Base-by-base conservation (phyloP, 37 sponge, comb jelly and placozoan species). In the Beroe forskalii region DNA sequence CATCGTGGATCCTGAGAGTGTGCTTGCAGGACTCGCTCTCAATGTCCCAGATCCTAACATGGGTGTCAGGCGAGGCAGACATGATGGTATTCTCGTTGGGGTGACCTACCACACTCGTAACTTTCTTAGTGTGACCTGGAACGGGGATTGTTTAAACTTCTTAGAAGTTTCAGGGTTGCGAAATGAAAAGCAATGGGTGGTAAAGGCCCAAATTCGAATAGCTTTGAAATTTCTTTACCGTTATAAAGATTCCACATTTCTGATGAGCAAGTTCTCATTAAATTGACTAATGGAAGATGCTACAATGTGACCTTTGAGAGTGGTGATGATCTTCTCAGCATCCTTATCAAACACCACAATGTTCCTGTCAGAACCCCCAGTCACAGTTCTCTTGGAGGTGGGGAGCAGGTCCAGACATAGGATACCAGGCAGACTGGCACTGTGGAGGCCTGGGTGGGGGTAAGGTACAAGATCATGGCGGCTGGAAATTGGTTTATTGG, bases 361-460 rank as follows among this genome's bases (percentile, higher is more conserved):
- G 93, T 86, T 96, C 91, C 95, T 96, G 62, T 99, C 99, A 62
- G 93, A 93, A 14, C 99, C 99, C 62, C 97, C 98, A 62, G 99
- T 99, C 36, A 96, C 92, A 17, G 94, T 94, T 30, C 92, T 75
- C 17, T 89, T 62, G 30, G 92, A 76, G 91, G 95, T 95, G 22
- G 93, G 92, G 0, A 95, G 95, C 67, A 98, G 61, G 64, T 98
- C 96, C 27, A 99, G 92, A 24, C 94, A 90, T 48, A 96, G 92
- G n/a, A 99, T 99, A 36, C 99, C 99, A 0, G 97, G 97, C 22
- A 92, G 89, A 93, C 97, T 96, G 40, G 97, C 97, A 92, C 97
- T 96, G 91, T 95, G 97, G 36, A 96, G 93, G 61, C n/a, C n/a
- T 95, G 17, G 60, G 60, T 55, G 17, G 60, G 60, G 17, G 60